A percentile compares a stretch with the other conserved stretches of the same genome.
Conservation (phyloP, 2,888 invertebrate genomes). For the Drosophila demipolita region DNA sequence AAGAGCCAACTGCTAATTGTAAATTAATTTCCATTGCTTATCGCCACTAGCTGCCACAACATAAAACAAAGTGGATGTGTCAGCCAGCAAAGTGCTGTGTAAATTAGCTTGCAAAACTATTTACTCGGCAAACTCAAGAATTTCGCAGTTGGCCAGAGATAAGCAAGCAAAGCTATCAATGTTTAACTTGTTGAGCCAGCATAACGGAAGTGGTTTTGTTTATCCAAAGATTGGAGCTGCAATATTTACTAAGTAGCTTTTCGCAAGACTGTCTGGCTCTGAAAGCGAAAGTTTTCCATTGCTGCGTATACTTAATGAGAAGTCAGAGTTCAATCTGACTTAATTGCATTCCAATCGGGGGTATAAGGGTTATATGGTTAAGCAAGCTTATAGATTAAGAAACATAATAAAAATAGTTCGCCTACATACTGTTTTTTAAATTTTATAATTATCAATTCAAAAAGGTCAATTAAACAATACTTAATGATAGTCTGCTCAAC, state of each 20-base stretch:
- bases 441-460: not conserved
- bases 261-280: constrained; percentile 2
- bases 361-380: not conserved
- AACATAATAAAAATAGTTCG: not conserved
- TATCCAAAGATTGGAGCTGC: constrained; percentile 48
- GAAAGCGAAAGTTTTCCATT: constrained; percentile 44
- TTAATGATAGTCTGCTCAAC: not conserved
- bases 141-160: constrained; percentile 67
- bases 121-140: constrained; percentile 57
- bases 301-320: constrained; percentile 59
- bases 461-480: not conserved
- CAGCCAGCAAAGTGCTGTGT: constrained; percentile 77
- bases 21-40: constrained; percentile 76
- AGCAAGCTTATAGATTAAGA: constrained; percentile 2
- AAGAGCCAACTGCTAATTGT: constrained; percentile 66
- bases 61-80: constrained; percentile 61
- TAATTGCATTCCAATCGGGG: constrained; percentile 37
- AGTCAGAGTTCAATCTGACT: constrained; percentile 54
- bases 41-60: constrained; percentile 60
- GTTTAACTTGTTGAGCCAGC: constrained; percentile 52
- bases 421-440: not conserved
- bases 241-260: constrained; percentile 36
- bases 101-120: constrained; percentile 73
- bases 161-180: constrained; percentile 38
- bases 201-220: constrained; percentile 63